Evolutionary conservation across 1,140 invertebrate species (phyloP).

Genomic region (Diorhabda carinulata): DNA sequence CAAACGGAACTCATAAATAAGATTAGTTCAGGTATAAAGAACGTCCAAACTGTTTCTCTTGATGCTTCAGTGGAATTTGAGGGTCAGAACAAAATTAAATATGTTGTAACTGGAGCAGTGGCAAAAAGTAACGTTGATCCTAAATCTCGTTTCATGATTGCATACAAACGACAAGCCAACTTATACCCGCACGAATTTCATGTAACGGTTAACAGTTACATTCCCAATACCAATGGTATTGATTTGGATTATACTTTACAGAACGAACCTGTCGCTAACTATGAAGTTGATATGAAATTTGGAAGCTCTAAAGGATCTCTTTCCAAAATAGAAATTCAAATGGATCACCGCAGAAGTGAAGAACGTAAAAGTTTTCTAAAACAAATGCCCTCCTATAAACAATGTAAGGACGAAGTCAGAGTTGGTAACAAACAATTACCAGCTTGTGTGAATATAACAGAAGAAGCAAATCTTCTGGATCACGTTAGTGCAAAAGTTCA

Average conservation of each 20-base stretch:
- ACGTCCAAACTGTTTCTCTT: slow-evolving; percentile 46
- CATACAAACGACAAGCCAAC: slow-evolving; percentile 44
- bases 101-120: slow-evolving; percentile 51
- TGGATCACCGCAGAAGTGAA: slow-evolving; percentile 50
- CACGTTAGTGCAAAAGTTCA: slow-evolving; percentile 46
- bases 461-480: slow-evolving; percentile 51
- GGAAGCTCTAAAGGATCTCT: slow-evolving; percentile 43
- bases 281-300: slow-evolving; percentile 51
- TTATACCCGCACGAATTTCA: slow-evolving; percentile 47
- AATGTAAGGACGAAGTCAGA: slow-evolving; percentile 53
- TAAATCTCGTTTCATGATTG: slow-evolving; percentile 50
- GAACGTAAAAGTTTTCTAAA: slow-evolving; percentile 50
- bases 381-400: slow-evolving; percentile 41
- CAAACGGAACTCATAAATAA: slow-evolving; percentile 52
- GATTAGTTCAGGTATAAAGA: slow-evolving; percentile 51
- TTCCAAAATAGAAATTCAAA: slow-evolving; percentile 47
- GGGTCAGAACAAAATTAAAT: slow-evolving; percentile 48
- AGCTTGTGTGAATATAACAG: slow-evolving; percentile 54
- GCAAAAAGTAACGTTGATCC: slow-evolving; percentile 53
- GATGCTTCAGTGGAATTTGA: slow-evolving; percentile 54
- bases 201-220: slow-evolving; percentile 43
- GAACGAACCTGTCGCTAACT: slow-evolving; percentile 48
- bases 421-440: slow-evolving; percentile 52
- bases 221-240: slow-evolving; percentile 49
- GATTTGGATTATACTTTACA: slow-evolving; percentile 53